Evolutionary conservation across 2,113 vertebrate genomes (phyloP).

Genomic region (Hypocryptadius cinnamomeus): DNA sequence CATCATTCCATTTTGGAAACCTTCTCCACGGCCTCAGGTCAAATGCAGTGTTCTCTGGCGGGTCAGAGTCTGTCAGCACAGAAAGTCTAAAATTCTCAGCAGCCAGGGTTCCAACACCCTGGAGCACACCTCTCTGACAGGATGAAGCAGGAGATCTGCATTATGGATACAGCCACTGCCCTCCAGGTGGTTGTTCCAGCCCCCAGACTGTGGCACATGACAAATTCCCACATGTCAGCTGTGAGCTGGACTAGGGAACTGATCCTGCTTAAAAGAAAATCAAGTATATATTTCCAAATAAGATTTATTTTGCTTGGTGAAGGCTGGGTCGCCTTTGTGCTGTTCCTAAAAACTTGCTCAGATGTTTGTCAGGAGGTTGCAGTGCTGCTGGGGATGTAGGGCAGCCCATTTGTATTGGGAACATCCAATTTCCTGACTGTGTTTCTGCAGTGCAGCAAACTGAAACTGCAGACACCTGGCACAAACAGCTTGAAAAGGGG

Average conservation of each 20-base stretch:
- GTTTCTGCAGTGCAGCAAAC: background rate
- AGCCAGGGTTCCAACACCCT: background rate
- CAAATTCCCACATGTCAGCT: background rate
- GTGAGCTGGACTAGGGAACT: background rate
- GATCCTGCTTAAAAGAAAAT: background rate
- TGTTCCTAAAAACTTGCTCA: background rate
- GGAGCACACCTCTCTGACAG: background rate
- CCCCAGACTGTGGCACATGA: background rate
- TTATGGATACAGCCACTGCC: background rate
- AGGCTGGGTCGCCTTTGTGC: background rate
- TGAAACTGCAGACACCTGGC: background rate
- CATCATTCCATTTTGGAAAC: background rate
- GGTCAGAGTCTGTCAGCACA: background rate
- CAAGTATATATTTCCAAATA: background rate
- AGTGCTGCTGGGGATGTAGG: background rate
- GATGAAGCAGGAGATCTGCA: background rate
- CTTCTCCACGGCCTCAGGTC: background rate
- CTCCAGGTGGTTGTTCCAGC: background rate
- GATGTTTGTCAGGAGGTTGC: background rate
- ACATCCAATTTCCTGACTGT: background rate
- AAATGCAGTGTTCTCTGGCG: background rate
- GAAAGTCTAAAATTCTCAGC: background rate
- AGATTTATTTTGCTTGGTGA: background rate
- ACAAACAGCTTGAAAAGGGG: background rate
- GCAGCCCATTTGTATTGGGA: background rate